phyloP scores from a whole-genome alignment of 2,113 vertebrate species.

The Equus przewalskii region DNA sequence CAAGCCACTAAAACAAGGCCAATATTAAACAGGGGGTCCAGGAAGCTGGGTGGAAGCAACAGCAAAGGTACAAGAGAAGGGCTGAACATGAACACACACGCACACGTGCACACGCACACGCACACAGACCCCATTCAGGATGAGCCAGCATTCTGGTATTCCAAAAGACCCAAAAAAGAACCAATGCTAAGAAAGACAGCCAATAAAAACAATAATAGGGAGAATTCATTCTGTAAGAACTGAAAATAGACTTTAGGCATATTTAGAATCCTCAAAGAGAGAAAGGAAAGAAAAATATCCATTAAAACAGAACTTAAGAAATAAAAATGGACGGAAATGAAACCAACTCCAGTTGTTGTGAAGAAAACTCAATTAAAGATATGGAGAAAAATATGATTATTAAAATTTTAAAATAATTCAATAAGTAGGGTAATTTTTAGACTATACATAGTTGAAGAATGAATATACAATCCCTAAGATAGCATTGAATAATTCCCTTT shows the following conservation, averaged over 20 bases:
- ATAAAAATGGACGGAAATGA: not conserved
- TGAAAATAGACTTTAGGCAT: not conserved
- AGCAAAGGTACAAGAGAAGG: not conserved
- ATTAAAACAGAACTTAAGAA: not conserved
- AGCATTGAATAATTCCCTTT: not conserved
- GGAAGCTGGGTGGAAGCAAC: not conserved
- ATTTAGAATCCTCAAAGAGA: not conserved
- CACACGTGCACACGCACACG: not conserved
- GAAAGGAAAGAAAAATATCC: not conserved
- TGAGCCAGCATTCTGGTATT: not conserved
- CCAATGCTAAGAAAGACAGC: not conserved
- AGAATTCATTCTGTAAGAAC: not conserved
- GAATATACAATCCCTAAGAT: not conserved
- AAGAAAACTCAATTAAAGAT: slow-evolving; percentile 15
- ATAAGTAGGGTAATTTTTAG: not conserved
- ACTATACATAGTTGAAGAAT: not conserved
- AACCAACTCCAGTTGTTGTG: not conserved
- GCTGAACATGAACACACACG: not conserved
- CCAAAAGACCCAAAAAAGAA: not conserved
- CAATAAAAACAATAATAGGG: not conserved
- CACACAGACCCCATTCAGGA: not conserved
- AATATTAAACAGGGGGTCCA: not conserved
- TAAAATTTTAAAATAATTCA: not conserved
- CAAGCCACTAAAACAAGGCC: not conserved
- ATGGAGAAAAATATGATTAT: not conserved